Percentiles rank a stretch among this genome's conserved stretches.
Conservation (phyloP, 1,140 invertebrate genomes). For the Drosophila micromelanica region DNA sequence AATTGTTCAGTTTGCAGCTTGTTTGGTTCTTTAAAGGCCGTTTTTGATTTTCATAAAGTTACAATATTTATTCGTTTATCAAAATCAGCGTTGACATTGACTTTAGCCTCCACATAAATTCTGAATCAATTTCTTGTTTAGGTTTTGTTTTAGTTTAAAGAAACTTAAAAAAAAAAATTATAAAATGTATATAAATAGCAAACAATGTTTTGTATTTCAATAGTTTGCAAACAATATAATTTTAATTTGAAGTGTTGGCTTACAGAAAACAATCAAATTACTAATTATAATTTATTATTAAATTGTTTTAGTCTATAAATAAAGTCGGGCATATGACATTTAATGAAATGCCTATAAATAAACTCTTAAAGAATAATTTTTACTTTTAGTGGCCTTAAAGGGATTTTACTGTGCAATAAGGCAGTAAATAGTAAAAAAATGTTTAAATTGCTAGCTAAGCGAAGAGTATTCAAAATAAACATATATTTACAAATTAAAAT, state of each 20-base stretch:
- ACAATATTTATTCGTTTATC: conserved; percentile 17
- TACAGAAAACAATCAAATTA: background rate
- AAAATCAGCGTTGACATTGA: conserved; percentile 20
- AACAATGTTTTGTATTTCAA: background rate
- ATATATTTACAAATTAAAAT: background rate
- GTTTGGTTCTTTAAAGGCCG: background rate
- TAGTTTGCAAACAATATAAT: background rate
- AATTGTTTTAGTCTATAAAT: background rate
- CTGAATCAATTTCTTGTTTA: no score
- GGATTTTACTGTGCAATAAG: no score
- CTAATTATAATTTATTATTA: background rate
- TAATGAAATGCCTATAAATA: background rate
- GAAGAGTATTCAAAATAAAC: background rate
- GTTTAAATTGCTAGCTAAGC: no score
- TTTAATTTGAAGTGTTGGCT: background rate
- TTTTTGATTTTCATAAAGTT: conserved; percentile 24
- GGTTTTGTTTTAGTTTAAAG: no score
- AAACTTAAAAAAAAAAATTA: no score
- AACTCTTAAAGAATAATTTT: background rate
- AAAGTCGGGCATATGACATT: background rate
- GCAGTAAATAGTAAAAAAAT: no score
- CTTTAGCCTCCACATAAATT: conserved; percentile 7
- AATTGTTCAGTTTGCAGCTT: conserved; percentile 4
- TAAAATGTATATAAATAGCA: background rate
- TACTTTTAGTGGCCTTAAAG: background rate